These are phyloP conservation scores for Halocaridina rubra DNA, from an alignment of 2,888 invertebrate genomes.

Conservation along the genomic window DNA sequence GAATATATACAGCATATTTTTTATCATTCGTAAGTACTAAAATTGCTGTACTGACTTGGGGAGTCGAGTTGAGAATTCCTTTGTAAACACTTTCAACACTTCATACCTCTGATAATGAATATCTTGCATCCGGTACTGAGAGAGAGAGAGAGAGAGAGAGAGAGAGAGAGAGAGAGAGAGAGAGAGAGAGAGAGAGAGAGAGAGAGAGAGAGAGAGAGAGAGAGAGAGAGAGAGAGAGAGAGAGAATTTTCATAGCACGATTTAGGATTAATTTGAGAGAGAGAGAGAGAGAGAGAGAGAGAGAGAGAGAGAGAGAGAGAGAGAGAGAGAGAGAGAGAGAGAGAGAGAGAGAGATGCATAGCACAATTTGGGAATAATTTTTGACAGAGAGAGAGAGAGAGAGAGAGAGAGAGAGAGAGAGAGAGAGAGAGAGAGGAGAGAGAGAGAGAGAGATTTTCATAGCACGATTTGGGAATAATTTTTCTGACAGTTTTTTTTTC, in stretches of 20 bases:
- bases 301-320: neutral
- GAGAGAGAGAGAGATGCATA: neutral
- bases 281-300: neutral
- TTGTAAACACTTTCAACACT: too few species aligned
- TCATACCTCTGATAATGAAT: too few species aligned
- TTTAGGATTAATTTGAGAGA: too few species aligned
- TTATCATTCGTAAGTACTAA: too few species aligned
- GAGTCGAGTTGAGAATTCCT: too few species aligned
- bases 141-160: neutral
- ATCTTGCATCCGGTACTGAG: too few species aligned
- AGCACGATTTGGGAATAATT: too few species aligned
- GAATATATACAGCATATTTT: too few species aligned
- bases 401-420: neutral
- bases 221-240: neutral
- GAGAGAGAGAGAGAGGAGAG: neutral
- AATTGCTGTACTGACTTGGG: too few species aligned
- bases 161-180: neutral
- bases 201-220: neutral
- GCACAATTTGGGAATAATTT: neutral
- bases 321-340: neutral
- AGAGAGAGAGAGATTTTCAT: neutral
- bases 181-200: neutral
- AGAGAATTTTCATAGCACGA: neutral
- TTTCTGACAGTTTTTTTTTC: too few species aligned
- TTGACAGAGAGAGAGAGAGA: neutral